These are phyloP conservation scores for Chymomyza caudatula DNA, from an alignment of 2,888 invertebrate genomes.

Conservation along the genomic window DNA sequence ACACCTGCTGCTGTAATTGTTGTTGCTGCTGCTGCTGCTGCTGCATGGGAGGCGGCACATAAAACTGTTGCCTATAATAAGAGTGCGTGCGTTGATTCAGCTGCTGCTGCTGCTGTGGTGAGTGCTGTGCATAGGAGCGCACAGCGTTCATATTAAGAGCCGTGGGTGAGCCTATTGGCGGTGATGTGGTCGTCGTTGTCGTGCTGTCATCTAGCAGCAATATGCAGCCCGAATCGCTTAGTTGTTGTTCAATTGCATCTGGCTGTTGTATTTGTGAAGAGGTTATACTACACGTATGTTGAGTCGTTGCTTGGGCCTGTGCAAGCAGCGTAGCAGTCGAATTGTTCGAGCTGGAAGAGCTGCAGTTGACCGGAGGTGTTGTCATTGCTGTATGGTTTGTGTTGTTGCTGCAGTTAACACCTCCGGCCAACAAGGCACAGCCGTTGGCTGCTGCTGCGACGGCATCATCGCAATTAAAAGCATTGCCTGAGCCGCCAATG, in stretches of 20 bases:
- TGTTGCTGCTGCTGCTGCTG: conserved; percentile 59
- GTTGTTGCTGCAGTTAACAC: conserved; percentile 35
- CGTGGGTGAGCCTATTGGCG: conserved; percentile 20
- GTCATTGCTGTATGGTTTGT: conserved; percentile 25
- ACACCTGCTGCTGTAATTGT: conserved; percentile 42
- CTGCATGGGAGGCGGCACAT: conserved; percentile 75
- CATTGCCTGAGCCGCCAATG: conserved; percentile 45
- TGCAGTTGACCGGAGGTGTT: conserved; percentile 31
- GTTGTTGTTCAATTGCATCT: conserved; percentile 26
- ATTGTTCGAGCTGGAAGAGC: conserved; percentile 23
- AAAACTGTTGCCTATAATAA: conserved; percentile 74
- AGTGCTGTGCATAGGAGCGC: not conserved
- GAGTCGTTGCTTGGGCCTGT: conserved; percentile 27
- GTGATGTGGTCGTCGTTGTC: conserved; percentile 37
- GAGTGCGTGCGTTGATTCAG: conserved; percentile 42
- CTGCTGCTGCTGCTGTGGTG: conserved; percentile 9
- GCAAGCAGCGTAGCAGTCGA: conserved; percentile 28
- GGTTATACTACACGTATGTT: conserved; percentile 67
- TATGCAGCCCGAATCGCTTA: conserved; percentile 5
- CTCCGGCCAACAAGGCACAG: conserved; percentile 19
- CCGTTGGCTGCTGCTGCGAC: conserved; percentile 15
- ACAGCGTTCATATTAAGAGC: not conserved
- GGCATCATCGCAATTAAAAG: conserved; percentile 20
- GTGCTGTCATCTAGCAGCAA: conserved; percentile 28
- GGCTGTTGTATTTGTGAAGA: conserved; percentile 66